phyloP scores from a whole-genome alignment of 2,888 invertebrate genomes.

The Polyommatus iphigenia region DNA sequence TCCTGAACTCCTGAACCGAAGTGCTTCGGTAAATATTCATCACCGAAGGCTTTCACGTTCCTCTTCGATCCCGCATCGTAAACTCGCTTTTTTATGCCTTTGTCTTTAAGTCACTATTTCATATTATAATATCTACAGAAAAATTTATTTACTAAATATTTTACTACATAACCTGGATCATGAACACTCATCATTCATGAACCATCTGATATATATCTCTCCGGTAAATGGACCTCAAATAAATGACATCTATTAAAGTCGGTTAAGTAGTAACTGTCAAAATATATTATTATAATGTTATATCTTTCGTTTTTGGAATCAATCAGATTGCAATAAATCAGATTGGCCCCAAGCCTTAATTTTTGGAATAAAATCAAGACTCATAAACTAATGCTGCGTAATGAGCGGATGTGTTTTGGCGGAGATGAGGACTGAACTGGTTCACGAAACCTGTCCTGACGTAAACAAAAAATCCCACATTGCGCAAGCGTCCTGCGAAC shows the following conservation, averaged over 20 bases:
- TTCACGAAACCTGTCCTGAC: constrained; percentile 4
- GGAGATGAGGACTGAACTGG: not conserved
- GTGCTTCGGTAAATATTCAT: constrained; percentile 8
- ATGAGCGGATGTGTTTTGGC: not conserved
- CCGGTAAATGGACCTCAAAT: no score
- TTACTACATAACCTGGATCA: not conserved
- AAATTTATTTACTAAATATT: not conserved
- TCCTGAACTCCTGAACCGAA: not conserved
- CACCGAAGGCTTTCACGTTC: not conserved
- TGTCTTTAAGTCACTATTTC: not conserved
- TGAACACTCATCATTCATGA: not conserved
- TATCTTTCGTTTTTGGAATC: no score
- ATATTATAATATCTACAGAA: not conserved
- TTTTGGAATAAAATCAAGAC: not conserved
- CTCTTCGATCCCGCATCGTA: not conserved
- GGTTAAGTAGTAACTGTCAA: no score
- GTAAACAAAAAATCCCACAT: not conserved
- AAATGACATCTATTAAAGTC: no score
- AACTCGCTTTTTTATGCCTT: not conserved
- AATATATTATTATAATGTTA: no score
- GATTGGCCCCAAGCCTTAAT: no score
- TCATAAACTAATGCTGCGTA: not conserved
- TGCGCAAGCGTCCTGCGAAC: not conserved
- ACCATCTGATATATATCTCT: no score
- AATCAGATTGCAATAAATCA: no score